These are phyloP conservation scores for Lemur catta DNA, from an alignment of 2,797 vertebrate genomes.

Conservation along the genomic window DNA sequence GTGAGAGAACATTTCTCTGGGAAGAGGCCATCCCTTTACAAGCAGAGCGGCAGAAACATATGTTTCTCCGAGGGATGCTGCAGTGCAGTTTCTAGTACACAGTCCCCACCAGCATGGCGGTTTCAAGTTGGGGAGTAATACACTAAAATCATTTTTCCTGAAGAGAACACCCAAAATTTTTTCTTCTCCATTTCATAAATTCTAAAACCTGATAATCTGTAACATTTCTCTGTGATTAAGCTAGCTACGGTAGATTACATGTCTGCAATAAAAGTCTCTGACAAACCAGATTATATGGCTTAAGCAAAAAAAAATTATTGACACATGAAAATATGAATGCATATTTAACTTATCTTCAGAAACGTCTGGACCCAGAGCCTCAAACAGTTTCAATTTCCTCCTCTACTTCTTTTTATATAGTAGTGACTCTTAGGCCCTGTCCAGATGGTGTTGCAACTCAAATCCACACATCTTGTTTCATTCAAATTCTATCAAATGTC, in stretches of 20 bases:
- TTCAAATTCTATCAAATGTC: not conserved
- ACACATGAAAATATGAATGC: not conserved
- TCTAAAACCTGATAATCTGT: not conserved
- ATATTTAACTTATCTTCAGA: not conserved
- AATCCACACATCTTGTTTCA: not conserved
- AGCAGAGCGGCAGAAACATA: not conserved
- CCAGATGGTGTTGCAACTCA: not conserved
- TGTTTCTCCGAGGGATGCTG: not conserved
- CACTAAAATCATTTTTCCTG: not conserved
- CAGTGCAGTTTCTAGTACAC: not conserved
- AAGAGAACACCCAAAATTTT: not conserved
- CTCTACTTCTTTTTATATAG: not conserved
- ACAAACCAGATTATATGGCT: not conserved
- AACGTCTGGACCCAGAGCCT: not conserved
- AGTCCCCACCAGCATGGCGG: fast-evolving
- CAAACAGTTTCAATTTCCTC: not conserved
- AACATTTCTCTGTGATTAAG: not conserved
- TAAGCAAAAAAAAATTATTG: conserved; percentile 4
- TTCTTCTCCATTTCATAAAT: not conserved
- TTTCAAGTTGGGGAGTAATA: not conserved
- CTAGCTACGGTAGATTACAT: not conserved
- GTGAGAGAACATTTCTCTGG: not conserved
- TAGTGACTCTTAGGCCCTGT: not conserved
- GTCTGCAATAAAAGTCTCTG: not conserved
- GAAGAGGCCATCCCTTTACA: not conserved